Conservation (phyloP, 1,140 invertebrate genomes). For the Melipona quadrifasciata region DNA sequence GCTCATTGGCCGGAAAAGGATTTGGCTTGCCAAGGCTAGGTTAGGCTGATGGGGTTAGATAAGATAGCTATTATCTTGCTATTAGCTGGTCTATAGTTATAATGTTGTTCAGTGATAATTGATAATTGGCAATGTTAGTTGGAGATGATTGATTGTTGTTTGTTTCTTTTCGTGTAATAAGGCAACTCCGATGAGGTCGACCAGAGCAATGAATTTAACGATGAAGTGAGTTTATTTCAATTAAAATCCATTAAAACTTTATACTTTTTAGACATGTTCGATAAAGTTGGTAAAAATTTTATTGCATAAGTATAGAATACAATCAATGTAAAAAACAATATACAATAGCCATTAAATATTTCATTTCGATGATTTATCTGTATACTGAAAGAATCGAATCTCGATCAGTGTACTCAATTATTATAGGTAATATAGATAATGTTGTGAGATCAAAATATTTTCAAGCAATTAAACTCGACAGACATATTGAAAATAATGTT, state of each 20-base stretch:
- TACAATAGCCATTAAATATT: neutral
- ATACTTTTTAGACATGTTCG: neutral
- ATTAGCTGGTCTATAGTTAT: neutral
- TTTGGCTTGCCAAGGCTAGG: neutral
- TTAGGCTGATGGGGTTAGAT: neutral
- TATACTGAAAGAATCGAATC: neutral
- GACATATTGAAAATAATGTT: neutral
- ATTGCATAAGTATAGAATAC: too few relatives aligned
- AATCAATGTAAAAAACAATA: neutral
- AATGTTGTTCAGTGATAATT: conserved; percentile 21
- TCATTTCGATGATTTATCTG: neutral
- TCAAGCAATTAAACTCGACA: too few relatives aligned
- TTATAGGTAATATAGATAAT: neutral
- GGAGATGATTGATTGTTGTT: conserved; percentile 27
- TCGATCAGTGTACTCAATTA: neutral
- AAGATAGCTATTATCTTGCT: conserved; percentile 20
- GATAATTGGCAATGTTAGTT: conserved; percentile 23
- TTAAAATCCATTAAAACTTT: neutral
- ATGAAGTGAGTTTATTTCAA: neutral
- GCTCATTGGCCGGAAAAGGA: neutral
- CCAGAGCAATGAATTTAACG: too few relatives aligned
- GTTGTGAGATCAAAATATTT: neutral
- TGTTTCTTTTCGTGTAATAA: neutral
- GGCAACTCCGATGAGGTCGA: too few relatives aligned
- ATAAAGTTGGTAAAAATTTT: neutral